phyloP scores from a whole-genome alignment of 2,888 invertebrate genomes.

The Eupeodes luniger region DNA sequence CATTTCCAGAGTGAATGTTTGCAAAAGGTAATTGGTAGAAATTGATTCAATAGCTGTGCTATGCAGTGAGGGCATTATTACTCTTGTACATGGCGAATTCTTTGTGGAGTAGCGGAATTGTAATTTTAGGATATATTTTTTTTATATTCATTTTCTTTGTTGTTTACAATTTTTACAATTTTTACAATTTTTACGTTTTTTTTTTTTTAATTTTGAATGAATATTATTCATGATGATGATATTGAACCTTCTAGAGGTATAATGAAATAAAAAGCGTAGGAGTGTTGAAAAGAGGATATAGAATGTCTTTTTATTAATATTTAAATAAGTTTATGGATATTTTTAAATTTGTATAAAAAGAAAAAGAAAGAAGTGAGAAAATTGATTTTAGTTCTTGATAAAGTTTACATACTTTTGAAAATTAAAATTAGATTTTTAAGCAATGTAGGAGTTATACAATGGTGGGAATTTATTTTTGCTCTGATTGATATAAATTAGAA shows the following conservation, averaged over 20 bases:
- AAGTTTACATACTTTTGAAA: background rate
- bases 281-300: background rate
- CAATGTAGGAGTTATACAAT: background rate
- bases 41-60: conserved; percentile 64
- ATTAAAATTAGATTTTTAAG: conserved; percentile 6
- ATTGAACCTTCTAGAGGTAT: background rate
- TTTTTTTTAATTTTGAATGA: background rate
- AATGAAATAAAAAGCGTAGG: background rate
- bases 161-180: background rate
- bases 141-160: background rate
- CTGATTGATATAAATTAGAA: background rate
- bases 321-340: background rate
- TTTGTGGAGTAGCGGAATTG: conserved; percentile 45
- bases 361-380: background rate
- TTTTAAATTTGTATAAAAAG: background rate
- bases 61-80: conserved; percentile 18
- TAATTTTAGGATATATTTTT: conserved; percentile 45
- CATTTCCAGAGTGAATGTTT: conserved; percentile 70
- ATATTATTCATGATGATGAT: conserved; percentile 37
- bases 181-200: background rate
- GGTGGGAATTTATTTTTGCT: background rate
- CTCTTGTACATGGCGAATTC: conserved; percentile 15
- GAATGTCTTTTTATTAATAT: conserved; percentile 33
- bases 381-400: conserved; percentile 32
- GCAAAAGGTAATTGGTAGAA: conserved; percentile 73